Conservation (phyloP, 1,140 invertebrate genomes). For the Scylla paramamosain region DNA sequence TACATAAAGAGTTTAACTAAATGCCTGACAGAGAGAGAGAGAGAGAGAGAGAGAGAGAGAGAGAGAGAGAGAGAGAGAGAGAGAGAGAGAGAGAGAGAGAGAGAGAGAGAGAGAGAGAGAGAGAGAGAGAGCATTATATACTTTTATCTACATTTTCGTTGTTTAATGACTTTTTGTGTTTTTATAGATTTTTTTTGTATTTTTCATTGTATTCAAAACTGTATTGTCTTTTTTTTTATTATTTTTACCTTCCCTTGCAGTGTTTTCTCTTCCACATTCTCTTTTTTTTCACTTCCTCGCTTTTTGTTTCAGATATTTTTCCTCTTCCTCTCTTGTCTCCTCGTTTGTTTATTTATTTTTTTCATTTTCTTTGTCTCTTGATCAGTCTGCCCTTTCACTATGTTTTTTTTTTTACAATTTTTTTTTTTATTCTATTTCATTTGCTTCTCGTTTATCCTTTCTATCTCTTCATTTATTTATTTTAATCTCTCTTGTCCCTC, state of each 20-base stretch:
- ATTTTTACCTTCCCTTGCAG: not conserved
- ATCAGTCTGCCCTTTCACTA: not conserved
- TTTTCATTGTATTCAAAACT: not conserved
- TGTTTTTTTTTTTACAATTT: not conserved
- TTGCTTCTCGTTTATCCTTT: not conserved
- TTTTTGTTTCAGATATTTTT: not conserved
- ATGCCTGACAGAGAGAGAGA: constrained; percentile 44
- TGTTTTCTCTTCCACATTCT: no score
- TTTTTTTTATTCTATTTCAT: not conserved
- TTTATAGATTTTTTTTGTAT: not conserved
- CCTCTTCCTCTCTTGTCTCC: not conserved
- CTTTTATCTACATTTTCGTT: not conserved
- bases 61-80: constrained; percentile 39
- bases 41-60: constrained; percentile 47
- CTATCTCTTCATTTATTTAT: not conserved
- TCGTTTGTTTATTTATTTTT: not conserved
- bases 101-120: no score
- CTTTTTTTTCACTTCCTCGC: no score
- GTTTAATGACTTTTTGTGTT: not conserved
- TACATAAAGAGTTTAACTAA: no score
- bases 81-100: not conserved
- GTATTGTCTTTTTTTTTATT: not conserved
- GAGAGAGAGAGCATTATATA: not conserved
- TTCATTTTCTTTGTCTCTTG: not conserved
- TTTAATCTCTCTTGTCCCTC: not conserved